A percentile compares a stretch with the other conserved stretches of the same genome.
Evolutionary conservation across 2,113 vertebrate species (phyloP).

Genomic region (Crotalus horridus): DNA sequence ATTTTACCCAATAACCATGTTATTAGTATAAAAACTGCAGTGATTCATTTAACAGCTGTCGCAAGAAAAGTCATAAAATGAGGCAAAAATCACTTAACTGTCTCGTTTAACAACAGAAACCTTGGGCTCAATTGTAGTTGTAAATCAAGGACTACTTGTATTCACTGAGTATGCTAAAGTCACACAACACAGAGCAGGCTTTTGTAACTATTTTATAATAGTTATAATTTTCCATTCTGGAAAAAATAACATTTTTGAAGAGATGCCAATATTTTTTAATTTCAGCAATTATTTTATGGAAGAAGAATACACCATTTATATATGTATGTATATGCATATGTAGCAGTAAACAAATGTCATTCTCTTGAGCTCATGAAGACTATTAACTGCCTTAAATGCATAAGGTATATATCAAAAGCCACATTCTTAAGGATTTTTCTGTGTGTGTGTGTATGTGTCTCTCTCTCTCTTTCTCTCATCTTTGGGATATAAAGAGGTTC

Average conservation of each 20-base stretch:
- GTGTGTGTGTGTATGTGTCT: neutral
- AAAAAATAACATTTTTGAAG: neutral
- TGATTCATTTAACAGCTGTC: neutral
- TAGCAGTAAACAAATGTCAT: neutral
- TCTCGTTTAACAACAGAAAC: neutral
- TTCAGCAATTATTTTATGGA: neutral
- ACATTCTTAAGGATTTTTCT: neutral
- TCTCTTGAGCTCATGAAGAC: neutral
- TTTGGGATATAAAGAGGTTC: neutral
- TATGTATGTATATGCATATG: neutral
- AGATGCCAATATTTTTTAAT: neutral
- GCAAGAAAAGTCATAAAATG: neutral
- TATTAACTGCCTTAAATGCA: neutral
- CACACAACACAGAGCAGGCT: neutral
- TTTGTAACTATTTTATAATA: neutral
- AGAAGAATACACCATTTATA: neutral
- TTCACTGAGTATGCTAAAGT: neutral
- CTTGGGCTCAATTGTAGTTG: neutral
- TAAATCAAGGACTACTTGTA: neutral
- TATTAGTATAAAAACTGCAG: neutral
- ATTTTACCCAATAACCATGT: neutral
- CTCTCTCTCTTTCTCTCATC: neutral
- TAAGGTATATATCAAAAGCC: conserved; percentile 8
- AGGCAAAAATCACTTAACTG: neutral
- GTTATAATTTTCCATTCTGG: neutral